Evolutionary conservation across 2,113 vertebrate species (phyloP).

Genomic region (Brachyhypopomus occidentalis): DNA sequence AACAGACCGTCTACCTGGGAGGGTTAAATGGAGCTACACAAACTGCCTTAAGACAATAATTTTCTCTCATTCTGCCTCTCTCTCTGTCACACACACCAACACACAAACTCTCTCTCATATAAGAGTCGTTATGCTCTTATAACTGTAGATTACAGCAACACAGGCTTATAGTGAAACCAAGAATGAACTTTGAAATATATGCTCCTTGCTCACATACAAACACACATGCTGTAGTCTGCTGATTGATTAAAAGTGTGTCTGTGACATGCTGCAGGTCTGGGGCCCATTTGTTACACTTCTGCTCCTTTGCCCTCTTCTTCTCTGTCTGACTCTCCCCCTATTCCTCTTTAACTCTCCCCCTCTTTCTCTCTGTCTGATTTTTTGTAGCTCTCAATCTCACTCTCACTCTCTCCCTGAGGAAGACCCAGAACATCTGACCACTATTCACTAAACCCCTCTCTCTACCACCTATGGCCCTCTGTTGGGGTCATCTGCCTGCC

Average conservation of each 20-base stretch:
- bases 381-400: constrained; percentile 6
- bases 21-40: neutral
- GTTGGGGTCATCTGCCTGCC: constrained; percentile 24
- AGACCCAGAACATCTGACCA: too few relatives aligned
- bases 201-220: neutral
- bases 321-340: too few relatives aligned
- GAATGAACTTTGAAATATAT: too few relatives aligned
- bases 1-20: neutral
- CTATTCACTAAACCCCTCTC: too few relatives aligned
- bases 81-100: neutral
- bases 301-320: too few relatives aligned
- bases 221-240: neutral
- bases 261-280: constrained; percentile 35
- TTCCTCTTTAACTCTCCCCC: too few relatives aligned
- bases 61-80: neutral
- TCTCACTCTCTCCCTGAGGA: constrained; percentile 1
- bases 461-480: neutral
- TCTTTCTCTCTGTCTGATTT: neutral
- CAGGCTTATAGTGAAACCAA: too few relatives aligned
- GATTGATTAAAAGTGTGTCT: constrained; percentile 46
- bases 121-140: too few relatives aligned
- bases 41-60: neutral
- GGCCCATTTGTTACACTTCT: constrained; percentile 49
- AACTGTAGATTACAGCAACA: too few relatives aligned
- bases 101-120: neutral